Conservation (phyloP, 1,140 invertebrate genomes). For the Zaprionus kolodkinae region DNA sequence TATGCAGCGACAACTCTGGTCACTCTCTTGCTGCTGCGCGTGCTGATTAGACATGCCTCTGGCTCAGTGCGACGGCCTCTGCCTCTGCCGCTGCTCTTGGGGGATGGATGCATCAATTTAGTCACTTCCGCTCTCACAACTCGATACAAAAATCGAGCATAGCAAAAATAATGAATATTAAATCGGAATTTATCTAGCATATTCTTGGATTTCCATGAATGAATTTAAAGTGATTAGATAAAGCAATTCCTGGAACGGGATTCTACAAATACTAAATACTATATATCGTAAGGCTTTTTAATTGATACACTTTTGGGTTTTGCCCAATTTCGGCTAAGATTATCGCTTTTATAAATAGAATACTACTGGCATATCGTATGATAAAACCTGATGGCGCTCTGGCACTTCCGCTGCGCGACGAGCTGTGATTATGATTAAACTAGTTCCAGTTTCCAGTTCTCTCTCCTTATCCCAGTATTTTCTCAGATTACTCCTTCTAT, state of each 20-base stretch:
- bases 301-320: not conserved
- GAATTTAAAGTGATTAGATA: not conserved
- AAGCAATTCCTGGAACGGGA: not conserved
- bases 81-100: slow-evolving; percentile 38
- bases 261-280: not conserved
- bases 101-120: slow-evolving; percentile 72
- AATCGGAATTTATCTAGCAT: not conserved
- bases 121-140: slow-evolving; percentile 58
- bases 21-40: slow-evolving; percentile 18
- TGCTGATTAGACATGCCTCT: slow-evolving; percentile 67
- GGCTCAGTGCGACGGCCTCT: slow-evolving; percentile 22
- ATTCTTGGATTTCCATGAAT: not conserved
- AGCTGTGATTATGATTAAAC: too few species aligned
- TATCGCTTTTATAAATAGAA: too few species aligned
- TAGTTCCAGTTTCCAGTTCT: not conserved
- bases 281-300: not conserved
- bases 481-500: not conserved
- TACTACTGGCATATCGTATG: too few species aligned
- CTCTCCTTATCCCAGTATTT: not conserved
- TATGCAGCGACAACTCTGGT: not conserved
- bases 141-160: not conserved
- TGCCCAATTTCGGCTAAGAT: not conserved
- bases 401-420: too few species aligned
- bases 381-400: too few species aligned
- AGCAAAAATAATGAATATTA: not conserved